Conservation (phyloP, 2,888 invertebrate genomes). For the Stenurella melanura region DNA sequence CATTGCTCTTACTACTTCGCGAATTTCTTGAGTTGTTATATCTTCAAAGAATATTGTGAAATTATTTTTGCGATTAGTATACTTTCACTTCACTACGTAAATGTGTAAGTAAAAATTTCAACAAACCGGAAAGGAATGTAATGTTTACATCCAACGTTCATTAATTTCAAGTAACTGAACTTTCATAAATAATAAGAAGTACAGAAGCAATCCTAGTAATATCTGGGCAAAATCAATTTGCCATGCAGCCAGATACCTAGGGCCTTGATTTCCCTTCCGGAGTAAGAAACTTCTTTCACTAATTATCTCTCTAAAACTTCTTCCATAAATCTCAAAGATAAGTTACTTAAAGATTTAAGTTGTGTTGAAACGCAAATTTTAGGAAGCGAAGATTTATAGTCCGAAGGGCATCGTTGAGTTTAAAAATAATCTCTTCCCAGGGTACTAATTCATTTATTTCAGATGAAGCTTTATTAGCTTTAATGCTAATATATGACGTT, state of each 20-base stretch:
- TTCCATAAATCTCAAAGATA: conserved; percentile 21
- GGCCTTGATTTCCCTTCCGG: background rate
- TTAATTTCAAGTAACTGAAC: background rate
- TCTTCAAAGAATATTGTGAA: no score
- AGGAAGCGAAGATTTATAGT: conserved; percentile 8
- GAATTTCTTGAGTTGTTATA: no score
- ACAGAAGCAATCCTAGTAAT: background rate
- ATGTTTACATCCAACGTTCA: background rate
- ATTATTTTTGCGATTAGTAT: no score
- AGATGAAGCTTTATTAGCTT: background rate
- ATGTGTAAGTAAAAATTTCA: no score
- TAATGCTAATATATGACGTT: background rate
- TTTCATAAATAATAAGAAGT: no score
- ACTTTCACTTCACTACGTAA: no score
- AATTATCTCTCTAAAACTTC: background rate
- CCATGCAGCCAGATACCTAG: background rate
- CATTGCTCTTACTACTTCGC: no score
- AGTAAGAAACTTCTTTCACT: background rate
- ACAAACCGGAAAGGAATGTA: no score
- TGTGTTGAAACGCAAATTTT: conserved; percentile 13
- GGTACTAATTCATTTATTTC: conserved; percentile 6
- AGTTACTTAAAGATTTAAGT: conserved; percentile 24
- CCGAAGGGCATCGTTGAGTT: background rate
- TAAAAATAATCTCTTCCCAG: background rate
- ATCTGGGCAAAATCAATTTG: background rate